Evolutionary conservation across 2,113 vertebrate species (phyloP).

Genomic region (Prionailurus viverrinus): DNA sequence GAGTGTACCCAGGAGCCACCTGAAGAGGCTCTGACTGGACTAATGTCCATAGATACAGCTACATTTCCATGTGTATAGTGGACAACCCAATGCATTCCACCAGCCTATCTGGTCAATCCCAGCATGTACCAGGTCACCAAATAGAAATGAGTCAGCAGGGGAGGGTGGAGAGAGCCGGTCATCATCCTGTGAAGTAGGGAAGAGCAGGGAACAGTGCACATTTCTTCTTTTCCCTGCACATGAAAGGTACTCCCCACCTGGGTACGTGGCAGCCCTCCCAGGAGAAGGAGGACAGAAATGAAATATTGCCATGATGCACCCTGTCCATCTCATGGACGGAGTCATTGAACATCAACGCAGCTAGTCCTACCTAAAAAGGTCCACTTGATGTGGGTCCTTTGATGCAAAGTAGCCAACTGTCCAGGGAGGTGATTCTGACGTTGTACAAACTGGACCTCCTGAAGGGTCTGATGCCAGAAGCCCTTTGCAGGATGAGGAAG

Average conservation of each 20-base stretch:
- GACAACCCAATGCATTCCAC: background rate
- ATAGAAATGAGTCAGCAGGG: accelerated
- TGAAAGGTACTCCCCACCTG: background rate
- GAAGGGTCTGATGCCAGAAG: background rate
- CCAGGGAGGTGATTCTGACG: too few species aligned
- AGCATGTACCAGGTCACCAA: accelerated
- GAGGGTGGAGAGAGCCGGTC: too few species aligned
- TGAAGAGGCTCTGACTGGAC: too few species aligned
- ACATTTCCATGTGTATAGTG: background rate
- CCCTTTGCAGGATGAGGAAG: background rate
- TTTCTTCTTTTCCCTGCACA: background rate
- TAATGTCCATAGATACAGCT: background rate
- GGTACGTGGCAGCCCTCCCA: background rate
- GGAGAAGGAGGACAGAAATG: background rate
- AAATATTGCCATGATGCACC: background rate
- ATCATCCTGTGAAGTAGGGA: accelerated
- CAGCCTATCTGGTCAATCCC: accelerated
- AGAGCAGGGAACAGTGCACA: background rate
- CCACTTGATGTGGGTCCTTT: too few species aligned
- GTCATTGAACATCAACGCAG: background rate
- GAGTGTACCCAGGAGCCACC: background rate
- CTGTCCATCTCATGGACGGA: background rate
- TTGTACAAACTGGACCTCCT: accelerated
- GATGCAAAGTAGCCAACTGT: too few species aligned
- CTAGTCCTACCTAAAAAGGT: too few species aligned